Evolutionary conservation across 2,797 vertebrate genomes (phyloP).

Genomic region (Tiaroga cobitis): DNA sequence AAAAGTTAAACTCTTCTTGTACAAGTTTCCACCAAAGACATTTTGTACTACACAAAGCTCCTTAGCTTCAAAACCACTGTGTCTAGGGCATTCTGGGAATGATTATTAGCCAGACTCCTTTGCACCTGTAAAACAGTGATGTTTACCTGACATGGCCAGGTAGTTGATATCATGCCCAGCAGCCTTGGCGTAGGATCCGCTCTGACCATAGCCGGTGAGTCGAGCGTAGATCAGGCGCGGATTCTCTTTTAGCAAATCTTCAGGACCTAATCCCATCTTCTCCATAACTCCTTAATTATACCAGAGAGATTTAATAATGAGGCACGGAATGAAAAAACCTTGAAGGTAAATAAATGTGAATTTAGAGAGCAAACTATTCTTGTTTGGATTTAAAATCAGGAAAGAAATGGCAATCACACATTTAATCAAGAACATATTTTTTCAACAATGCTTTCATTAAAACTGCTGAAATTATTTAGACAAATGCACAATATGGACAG

Average conservation of each 20-base stretch:
- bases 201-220: conserved; percentile 92
- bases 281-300: conserved; percentile 92
- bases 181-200: conserved; percentile 76
- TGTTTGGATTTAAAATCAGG: conserved; percentile 7
- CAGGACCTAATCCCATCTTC: conserved; percentile 88
- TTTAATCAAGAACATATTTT: background rate
- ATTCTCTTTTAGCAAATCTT: conserved; percentile 83
- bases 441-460: background rate
- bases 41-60: background rate
- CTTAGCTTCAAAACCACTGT: background rate
- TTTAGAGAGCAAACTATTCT: background rate
- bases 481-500: background rate
- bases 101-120: background rate
- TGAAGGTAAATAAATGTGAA: background rate
- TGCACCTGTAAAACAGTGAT: background rate
- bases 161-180: conserved; percentile 98
- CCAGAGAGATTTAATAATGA: background rate
- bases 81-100: background rate
- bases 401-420: background rate
- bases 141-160: conserved; percentile 89
- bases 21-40: background rate
- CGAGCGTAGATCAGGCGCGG: conserved; percentile 92
- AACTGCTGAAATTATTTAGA: background rate
- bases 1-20: background rate
- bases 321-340: background rate